Percentiles rank a stretch among this genome's conserved stretches.
phyloP scores from a whole-genome alignment of 64 coral and sea anemone species.

The Porites australiensis region DNA sequence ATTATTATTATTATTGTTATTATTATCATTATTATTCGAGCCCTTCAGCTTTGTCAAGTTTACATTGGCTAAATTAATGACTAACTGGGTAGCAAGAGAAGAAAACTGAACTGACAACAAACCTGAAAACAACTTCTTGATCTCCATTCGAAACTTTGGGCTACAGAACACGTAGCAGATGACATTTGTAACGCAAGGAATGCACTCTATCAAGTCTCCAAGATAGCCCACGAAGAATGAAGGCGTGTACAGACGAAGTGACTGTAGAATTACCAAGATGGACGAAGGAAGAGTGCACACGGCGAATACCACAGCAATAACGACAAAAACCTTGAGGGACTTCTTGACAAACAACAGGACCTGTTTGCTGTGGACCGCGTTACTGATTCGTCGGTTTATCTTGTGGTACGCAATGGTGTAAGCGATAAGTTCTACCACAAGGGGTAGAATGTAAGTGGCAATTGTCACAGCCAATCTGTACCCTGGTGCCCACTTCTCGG shows the following conservation, averaged over 20 bases:
- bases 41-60: too few species aligned
- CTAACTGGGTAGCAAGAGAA: too few species aligned
- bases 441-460: constrained; percentile 20
- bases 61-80: too few species aligned
- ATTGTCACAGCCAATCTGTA: constrained; percentile 20
- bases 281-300: constrained; percentile 13
- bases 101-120: neutral
- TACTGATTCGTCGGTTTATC: constrained; percentile 1
- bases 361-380: neutral
- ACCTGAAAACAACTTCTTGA: constrained; percentile 11
- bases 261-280: constrained; percentile 15
- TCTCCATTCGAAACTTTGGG: constrained; percentile 34
- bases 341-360: constrained; percentile 28
- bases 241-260: constrained; percentile 2
- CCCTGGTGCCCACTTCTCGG: constrained; percentile 37
- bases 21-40: too few species aligned
- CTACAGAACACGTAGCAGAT: constrained; percentile 33
- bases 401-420: constrained; percentile 6
- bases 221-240: neutral
- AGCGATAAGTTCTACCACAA: neutral
- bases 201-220: constrained; percentile 27
- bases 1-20: too few species aligned
- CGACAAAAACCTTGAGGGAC: constrained; percentile 31
- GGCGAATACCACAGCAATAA: constrained; percentile 18
- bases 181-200: constrained; percentile 24